Base-by-base conservation (phyloP, 2,888 invertebrate species). In the Andrena trimmerana region DNA sequence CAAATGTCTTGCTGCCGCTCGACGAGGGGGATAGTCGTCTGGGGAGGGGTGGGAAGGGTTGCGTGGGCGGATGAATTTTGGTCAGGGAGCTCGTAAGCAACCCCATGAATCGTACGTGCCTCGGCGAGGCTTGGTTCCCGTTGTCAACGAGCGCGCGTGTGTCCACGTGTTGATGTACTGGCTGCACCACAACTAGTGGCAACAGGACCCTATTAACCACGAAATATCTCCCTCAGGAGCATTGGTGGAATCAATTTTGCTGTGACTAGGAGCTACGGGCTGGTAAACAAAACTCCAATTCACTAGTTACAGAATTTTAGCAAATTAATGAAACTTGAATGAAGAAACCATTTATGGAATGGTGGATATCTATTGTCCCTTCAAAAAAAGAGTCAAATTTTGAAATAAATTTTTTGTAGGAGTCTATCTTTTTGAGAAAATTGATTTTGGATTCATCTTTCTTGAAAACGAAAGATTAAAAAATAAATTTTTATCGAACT, bases 21-120 rank as follows among this genome's bases (percentile, higher is more conserved):
- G 77, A 73, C 77, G 54, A 42, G 75, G 24, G 60, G 79, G 72
- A 88, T 85, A 74, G 89, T 71, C 82, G 78, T 74, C 85, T 83
- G 75, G 88, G 89, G 83, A 85, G 54, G 63, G 60, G 24, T 50
- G 69, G 50, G 74, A 69, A 88, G 88, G 87, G 83, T 79, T 77
- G 85, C 67, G 81, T 81, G 69, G 77, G 83, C 85, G 87, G 82
- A 80, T 80, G 88, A 88, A 88, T 88, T 88, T 88, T 85, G 88
- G 86, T 80, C 87, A 86, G 88, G 82, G 81, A 75, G 81, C 85
- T 81, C 83, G 85, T 84, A 81, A 85, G 84, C 78, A 83, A 87
- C 82, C 81, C 86, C 88, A 88, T 87, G 88, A 89, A 89, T 88
- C 84, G 89, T 89, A 88, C 89, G 88, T 87, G 86, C 86, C 70